These are phyloP conservation scores for Aproaerema taeniolella DNA, from an alignment of 2,888 invertebrate genomes.

Conservation along the genomic window DNA sequence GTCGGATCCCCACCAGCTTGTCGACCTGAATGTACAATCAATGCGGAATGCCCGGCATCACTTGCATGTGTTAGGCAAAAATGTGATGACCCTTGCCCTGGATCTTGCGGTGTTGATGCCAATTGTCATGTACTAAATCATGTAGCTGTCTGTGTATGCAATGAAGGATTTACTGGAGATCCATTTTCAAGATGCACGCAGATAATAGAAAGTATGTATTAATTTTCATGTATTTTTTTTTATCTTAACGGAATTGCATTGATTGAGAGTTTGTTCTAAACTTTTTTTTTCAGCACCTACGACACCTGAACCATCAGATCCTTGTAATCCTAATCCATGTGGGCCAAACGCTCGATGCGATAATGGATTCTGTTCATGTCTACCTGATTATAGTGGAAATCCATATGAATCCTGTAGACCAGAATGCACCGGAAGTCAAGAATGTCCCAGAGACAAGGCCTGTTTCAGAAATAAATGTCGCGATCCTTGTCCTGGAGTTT, in stretches of 20 bases:
- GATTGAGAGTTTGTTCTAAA: background rate
- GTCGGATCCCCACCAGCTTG: conserved; percentile 88
- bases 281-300: conserved; percentile 52
- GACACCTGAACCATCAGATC: conserved; percentile 62
- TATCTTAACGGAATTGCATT: background rate
- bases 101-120: conserved; percentile 88
- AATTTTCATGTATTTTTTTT: background rate
- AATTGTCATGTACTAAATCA: conserved; percentile 88
- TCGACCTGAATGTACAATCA: conserved; percentile 87
- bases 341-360: conserved; percentile 84
- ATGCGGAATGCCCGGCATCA: conserved; percentile 87
- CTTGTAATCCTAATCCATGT: conserved; percentile 85
- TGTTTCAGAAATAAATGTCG: conserved; percentile 85
- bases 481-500: conserved; percentile 86
- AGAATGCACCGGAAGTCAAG: conserved; percentile 84
- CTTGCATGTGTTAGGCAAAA: conserved; percentile 87
- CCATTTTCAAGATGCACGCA: conserved; percentile 85
- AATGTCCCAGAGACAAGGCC: conserved; percentile 82
- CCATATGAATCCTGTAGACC: conserved; percentile 84
- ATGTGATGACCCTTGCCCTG: conserved; percentile 89
- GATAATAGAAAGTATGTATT: conserved; percentile 63
- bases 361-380: conserved; percentile 82
- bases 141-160: conserved; percentile 88
- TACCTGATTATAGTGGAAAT: conserved; percentile 83
- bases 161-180: conserved; percentile 87